Evolutionary conservation across 2,888 invertebrate species (phyloP).

Genomic region (Odontomyia ornata): DNA sequence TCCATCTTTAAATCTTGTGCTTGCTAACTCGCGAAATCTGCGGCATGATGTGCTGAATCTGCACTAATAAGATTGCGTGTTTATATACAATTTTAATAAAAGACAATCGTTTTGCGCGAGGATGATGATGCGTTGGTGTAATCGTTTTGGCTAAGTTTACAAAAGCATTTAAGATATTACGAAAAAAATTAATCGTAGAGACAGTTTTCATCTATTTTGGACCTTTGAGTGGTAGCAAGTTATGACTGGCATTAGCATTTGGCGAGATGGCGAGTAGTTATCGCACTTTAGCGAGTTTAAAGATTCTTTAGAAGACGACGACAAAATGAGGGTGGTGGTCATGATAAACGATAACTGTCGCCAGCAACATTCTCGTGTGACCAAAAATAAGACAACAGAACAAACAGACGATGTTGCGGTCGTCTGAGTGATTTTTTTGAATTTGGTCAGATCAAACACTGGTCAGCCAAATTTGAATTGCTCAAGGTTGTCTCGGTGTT

Average conservation of each 20-base stretch:
- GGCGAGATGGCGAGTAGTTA: no score
- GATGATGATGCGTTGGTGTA: conserved; percentile 17
- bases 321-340: not conserved
- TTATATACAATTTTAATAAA: not conserved
- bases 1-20: no score
- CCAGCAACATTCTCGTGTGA: not conserved
- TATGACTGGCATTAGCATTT: no score
- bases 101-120: not conserved
- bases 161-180: conserved; percentile 8
- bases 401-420: not conserved
- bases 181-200: conserved; percentile 8
- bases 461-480: not conserved
- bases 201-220: not conserved
- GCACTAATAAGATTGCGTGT: not conserved
- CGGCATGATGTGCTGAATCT: not conserved
- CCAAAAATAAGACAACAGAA: not conserved
- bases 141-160: conserved; percentile 25
- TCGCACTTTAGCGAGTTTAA: no score
- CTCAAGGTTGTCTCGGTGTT: not conserved
- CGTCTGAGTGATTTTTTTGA: no score
- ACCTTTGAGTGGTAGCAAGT: no score
- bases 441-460: no score
- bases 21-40: no score
- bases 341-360: not conserved
- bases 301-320: no score